Evolutionary conservation across 2,113 vertebrate genomes (phyloP), one percentile per base, ranked within the genome.

Genomic region (Holacanthus passer): DNA sequence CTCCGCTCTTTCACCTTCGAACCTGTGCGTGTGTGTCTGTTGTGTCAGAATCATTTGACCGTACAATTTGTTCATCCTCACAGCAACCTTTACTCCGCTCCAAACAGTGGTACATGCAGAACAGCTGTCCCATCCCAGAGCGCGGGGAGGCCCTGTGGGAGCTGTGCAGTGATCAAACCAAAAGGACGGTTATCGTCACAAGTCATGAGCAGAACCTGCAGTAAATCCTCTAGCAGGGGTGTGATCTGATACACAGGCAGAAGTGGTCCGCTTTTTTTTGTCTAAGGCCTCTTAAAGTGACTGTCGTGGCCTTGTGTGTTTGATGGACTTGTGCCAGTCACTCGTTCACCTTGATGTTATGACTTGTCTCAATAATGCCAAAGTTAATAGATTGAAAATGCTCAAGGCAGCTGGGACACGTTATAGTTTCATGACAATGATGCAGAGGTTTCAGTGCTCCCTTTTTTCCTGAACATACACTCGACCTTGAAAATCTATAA

Each of bases 1-100:
- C 7, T 3, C 41, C 31, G 70, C 47, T 31, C 55, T 70, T 55
- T 84, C 47, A 87, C 84, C 83, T 88, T 87, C 89, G 80, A 77
- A 75, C 82, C 2, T 0, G 0, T 27, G 19, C 31, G 16, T 48
- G 45, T 48, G 32, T 56, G 2, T 53, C 37, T 64, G 32, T 64
- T 56, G 27, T 73, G 63, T 48, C 48, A 4, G 31, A 74, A 31
- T 71, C 64, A 31, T 62, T 73, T 50, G 12, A 41, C 35, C 31
- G 72, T 7, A 64, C 74, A 59, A 45, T 87, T 71, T 82, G 66
- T 78, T 80, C 76, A 66, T 69, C 56, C 29, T 86, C 39, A 43
- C 9, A 59, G 37, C 77, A 81, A 84, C 74, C 72, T 90, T 89
- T 85, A 82, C 47, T 68, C 69, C 20, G 63, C 24, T 32, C 66